Conservation (phyloP, 2,797 vertebrate genomes). For the Falco berigora region DNA sequence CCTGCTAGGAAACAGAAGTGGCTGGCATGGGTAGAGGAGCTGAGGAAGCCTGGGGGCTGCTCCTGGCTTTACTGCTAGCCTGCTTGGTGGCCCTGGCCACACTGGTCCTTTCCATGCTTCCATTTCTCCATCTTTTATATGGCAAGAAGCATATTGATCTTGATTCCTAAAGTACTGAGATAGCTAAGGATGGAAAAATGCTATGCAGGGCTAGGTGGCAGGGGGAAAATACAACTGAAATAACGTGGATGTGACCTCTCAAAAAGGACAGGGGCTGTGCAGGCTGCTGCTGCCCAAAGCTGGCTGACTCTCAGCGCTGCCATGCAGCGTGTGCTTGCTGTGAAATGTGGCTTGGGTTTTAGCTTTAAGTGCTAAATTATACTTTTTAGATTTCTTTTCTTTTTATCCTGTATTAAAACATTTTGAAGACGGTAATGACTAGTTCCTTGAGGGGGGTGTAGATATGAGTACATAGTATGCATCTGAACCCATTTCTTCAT, state of each 20-base stretch:
- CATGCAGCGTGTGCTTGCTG: too few species aligned
- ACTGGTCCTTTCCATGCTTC: not conserved
- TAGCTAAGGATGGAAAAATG: not conserved
- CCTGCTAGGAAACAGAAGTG: not conserved
- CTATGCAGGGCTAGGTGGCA: not conserved
- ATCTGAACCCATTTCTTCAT: not conserved
- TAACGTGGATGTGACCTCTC: not conserved
- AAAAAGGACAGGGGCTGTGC: not conserved
- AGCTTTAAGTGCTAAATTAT: not conserved
- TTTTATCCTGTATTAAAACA: not conserved
- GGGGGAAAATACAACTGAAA: not conserved
- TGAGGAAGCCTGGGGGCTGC: not conserved
- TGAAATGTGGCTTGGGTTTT: not conserved
- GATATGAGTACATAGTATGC: not conserved
- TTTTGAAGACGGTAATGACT: not conserved
- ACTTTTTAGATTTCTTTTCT: not conserved
- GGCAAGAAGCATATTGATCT: not conserved
- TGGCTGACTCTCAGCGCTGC: too few species aligned
- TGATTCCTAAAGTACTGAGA: not conserved
- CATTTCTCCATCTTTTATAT: not conserved
- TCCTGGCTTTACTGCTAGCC: not conserved
- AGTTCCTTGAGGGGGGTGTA: not conserved
- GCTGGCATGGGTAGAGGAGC: fast-evolving
- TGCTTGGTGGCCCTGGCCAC: not conserved
- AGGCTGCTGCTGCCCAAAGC: too few species aligned